These are phyloP conservation scores for Stichodactyla mertensii DNA, from an alignment of 64 coral and sea anemone species.

Conservation along the genomic window DNA sequence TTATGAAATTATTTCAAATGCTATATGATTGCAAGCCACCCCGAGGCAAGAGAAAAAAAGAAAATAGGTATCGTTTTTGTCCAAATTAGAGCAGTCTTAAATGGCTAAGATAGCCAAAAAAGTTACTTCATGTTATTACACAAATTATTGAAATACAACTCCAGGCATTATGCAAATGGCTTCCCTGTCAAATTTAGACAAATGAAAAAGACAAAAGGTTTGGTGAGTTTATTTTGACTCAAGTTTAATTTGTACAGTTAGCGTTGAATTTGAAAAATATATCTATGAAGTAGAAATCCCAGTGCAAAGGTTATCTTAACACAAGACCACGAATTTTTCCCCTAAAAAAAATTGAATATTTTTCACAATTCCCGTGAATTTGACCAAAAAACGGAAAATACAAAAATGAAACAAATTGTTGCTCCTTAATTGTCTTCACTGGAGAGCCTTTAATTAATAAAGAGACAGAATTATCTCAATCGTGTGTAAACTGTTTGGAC, in stretches of 20 bases:
- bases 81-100: neutral
- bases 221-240: neutral
- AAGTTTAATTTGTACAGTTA: neutral
- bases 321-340: too few species aligned
- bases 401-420: neutral
- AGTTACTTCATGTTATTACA: neutral
- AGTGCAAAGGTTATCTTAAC: neutral
- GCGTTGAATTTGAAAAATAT: neutral
- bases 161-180: constrained; percentile 3
- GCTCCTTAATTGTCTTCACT: neutral
- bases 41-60: neutral
- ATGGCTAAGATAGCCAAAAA: neutral
- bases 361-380: too few species aligned
- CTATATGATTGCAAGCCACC: neutral
- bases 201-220: neutral
- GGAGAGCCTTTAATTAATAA: neutral
- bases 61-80: neutral
- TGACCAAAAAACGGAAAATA: neutral
- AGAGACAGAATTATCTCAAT: neutral
- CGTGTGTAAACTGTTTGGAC: neutral
- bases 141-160: neutral
- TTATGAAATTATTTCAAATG: neutral
- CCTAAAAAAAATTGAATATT: too few species aligned
- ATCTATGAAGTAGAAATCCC: neutral
- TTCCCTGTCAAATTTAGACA: neutral